Percentiles rank a stretch among this genome's conserved stretches.
Evolutionary conservation across 92 coral and sea anemone species (phyloP).

Genomic region (Phenganax subtilis): DNA sequence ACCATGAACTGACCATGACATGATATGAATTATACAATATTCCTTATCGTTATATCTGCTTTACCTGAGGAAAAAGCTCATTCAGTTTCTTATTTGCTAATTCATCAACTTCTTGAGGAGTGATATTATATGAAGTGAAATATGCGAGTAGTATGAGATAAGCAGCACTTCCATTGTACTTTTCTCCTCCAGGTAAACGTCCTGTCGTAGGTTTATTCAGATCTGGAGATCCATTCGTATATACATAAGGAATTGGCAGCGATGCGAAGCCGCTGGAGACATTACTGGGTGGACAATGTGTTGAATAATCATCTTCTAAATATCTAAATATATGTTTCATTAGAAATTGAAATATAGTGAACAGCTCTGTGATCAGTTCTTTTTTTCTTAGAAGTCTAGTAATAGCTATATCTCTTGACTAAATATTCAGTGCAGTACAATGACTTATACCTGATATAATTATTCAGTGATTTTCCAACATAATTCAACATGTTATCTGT

Average conservation of each 20-base stretch:
- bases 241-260: conserved; percentile 68
- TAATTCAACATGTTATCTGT: neutral
- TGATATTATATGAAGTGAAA: conserved; percentile 67
- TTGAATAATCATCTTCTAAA: conserved; percentile 59
- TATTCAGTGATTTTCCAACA: conserved; percentile 24
- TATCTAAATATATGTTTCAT: conserved; percentile 29
- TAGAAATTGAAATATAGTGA: too few relatives aligned
- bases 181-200: conserved; percentile 66
- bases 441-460: conserved; percentile 10
- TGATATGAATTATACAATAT: neutral
- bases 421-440: neutral
- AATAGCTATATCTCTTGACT: neutral
- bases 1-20: neutral
- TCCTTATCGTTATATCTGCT: neutral
- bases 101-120: conserved; percentile 70
- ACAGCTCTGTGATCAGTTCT: neutral
- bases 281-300: conserved; percentile 75
- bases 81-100: conserved; percentile 67
- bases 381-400: neutral
- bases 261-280: conserved; percentile 86
- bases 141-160: conserved; percentile 63
- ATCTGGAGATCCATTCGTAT: conserved; percentile 58
- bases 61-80: conserved; percentile 63
- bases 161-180: conserved; percentile 54
- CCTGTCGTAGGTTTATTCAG: conserved; percentile 60